A percentile compares a stretch with the other conserved stretches of the same genome.
These are phyloP conservation scores for Eulithis prunata DNA, from an alignment of 2,888 invertebrate genomes.

Conservation along the genomic window DNA sequence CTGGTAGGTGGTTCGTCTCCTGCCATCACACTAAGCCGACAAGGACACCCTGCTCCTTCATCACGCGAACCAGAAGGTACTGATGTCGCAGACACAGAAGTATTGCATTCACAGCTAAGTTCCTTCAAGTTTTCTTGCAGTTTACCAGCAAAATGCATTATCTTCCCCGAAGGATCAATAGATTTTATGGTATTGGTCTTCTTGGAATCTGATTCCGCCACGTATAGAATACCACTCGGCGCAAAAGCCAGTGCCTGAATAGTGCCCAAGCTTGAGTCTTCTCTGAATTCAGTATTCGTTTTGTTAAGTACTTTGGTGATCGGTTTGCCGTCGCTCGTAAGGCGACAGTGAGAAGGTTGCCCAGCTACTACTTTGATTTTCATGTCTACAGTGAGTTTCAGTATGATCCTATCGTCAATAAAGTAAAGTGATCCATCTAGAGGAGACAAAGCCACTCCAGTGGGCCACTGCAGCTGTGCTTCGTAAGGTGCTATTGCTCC, in stretches of 20 bases:
- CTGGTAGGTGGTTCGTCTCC: conserved; percentile 89
- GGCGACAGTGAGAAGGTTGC: conserved; percentile 95
- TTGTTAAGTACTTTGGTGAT: conserved; percentile 68
- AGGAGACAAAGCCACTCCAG: conserved; percentile 97
- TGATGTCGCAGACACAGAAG: conserved; percentile 82
- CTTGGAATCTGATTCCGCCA: conserved; percentile 96
- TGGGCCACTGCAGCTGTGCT: conserved; percentile 98
- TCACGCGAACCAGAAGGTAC: conserved; percentile 68
- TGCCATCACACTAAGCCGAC: conserved; percentile 80
- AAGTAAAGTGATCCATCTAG: conserved; percentile 97
- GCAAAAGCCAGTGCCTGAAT: conserved; percentile 96
- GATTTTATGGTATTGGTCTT: conserved; percentile 92
- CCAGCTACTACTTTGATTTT: conserved; percentile 97
- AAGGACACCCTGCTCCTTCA: conserved; percentile 77
- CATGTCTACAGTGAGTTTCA: conserved; percentile 95
- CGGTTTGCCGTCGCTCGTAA: conserved; percentile 81
- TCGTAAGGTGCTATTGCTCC: conserved; percentile 94
- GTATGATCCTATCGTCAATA: conserved; percentile 96
- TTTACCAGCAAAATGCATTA: conserved; percentile 96
- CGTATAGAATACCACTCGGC: conserved; percentile 95
- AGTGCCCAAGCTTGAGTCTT: conserved; percentile 90
- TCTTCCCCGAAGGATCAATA: conserved; percentile 95
- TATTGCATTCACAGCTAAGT: conserved; percentile 85
- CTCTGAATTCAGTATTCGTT: conserved; percentile 82
- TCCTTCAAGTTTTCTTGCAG: conserved; percentile 86